Base-by-base conservation (phyloP, 1,140 invertebrate genomes). In the Anagrus nilaparvatae region DNA sequence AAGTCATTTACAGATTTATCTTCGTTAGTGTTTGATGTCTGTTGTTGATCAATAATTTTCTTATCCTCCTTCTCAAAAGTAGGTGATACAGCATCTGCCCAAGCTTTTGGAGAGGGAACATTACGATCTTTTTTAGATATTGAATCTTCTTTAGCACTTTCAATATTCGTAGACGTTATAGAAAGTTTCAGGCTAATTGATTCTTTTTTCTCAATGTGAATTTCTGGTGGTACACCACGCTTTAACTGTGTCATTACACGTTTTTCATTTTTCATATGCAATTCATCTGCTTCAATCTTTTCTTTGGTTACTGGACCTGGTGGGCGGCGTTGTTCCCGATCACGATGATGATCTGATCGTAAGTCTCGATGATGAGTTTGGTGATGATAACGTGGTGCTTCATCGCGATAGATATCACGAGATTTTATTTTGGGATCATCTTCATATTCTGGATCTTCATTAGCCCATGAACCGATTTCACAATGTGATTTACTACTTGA, bases 291-390 rank as follows among this genome's bases (percentile, higher is more conserved):
- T 50, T 76, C 76, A 1, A 78, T 59, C 47, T 76, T 76, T 32
- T 79, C 76, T 40, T 73, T 69, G 3, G 75, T 78, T 3, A 79
- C 74, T 1, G 76, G 76, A 18, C 74, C 74, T 1, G 75, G 73
- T 6, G 73, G 74, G 74, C 5, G 73, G 68, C 38, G 65, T 65
- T n/a, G 65, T 16, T 60, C 53, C 7, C 53, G 52, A 23, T 53
- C 54, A 16, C 61, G 49, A 40, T 40, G 49, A 18, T 50, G 42
- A 2, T 54, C 49, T 21, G 52, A 43, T n/a, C 59, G 50, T 1
- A 50, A 43, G 1, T 60, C 47, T 7, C 50, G 44, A 5, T 52
- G 54, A 6, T 62, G 50, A 33, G 25, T 25, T n/a, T n/a, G n/a
- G n/a, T n/a, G n/a, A n/a, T n/a, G n/a, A n/a, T n/a, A n/a, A n/a